Conservation (phyloP, 2,113 vertebrate genomes). For the Enhydra lutris region DNA sequence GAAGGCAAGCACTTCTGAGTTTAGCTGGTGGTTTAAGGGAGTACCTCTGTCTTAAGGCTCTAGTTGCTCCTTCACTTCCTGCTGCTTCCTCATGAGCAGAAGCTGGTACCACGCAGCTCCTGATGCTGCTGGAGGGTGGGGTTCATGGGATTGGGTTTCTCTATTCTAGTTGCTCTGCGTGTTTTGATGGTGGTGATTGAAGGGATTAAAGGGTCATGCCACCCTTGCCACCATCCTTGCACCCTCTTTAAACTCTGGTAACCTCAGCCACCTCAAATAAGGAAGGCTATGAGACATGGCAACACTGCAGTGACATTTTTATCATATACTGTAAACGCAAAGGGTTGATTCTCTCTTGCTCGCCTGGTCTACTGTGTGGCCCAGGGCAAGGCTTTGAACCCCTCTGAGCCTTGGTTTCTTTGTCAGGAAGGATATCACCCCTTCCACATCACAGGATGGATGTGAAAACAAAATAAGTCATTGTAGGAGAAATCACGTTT, state of each 20-base stretch:
- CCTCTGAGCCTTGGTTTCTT: not conserved
- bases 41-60: not conserved
- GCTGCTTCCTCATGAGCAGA: not conserved
- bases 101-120: not conserved
- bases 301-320: not conserved
- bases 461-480: not conserved
- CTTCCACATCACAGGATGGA: not conserved
- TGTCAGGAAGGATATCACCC: not conserved
- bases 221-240: not conserved
- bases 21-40: not conserved
- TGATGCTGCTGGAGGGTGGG: not conserved
- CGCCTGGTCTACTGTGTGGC: not conserved
- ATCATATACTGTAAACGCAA: not conserved
- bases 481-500: not conserved
- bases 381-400: not conserved
- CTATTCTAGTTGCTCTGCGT: not conserved
- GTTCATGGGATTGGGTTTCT: not conserved
- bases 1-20: not conserved
- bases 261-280: not conserved
- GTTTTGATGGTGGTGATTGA: not conserved
- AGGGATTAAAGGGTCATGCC: not conserved
- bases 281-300: not conserved
- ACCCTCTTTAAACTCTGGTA: not conserved
- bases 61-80: not conserved
- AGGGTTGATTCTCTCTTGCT: not conserved